phyloP scores from a whole-genome alignment of 2,797 vertebrate species.

The Rhincodon typus region DNA sequence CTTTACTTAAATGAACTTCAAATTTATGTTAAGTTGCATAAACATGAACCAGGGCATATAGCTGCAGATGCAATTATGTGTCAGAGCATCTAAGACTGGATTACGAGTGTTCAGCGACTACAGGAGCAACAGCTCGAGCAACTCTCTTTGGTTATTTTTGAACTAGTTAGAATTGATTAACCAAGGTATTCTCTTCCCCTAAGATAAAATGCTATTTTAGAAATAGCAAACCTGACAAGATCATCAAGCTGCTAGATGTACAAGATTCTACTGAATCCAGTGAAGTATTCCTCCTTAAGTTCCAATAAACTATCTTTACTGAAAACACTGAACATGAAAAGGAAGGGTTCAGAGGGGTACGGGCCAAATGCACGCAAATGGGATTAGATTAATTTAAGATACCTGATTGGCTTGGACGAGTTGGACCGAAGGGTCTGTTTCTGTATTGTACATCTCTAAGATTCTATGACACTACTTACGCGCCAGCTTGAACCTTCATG shows the following conservation, averaged over 20 bases:
- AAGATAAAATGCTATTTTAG: not conserved
- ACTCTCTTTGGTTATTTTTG: not conserved
- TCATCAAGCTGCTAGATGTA: too few species aligned
- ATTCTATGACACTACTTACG: constrained; percentile 62
- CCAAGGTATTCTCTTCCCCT: not conserved
- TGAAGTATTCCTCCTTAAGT: not conserved
- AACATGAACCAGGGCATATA: not conserved
- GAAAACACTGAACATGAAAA: too few species aligned
- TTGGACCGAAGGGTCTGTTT: too few species aligned
- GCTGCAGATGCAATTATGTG: too few species aligned
- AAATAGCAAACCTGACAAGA: not conserved
- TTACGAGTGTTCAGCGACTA: not conserved
- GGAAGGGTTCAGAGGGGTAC: too few species aligned
- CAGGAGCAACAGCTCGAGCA: not conserved
- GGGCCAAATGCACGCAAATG: too few species aligned
- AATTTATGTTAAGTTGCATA: not conserved
- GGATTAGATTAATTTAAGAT: too few species aligned
- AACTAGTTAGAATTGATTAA: not conserved
- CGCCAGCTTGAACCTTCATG: constrained; percentile 82
- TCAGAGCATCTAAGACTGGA: not conserved
- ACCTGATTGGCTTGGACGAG: too few species aligned
- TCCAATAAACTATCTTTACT: not conserved
- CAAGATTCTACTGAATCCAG: not conserved
- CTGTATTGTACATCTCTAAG: too few species aligned
- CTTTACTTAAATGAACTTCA: not conserved